Conservation (phyloP, 2,113 vertebrate genomes). For the Panurus biarmicus region DNA sequence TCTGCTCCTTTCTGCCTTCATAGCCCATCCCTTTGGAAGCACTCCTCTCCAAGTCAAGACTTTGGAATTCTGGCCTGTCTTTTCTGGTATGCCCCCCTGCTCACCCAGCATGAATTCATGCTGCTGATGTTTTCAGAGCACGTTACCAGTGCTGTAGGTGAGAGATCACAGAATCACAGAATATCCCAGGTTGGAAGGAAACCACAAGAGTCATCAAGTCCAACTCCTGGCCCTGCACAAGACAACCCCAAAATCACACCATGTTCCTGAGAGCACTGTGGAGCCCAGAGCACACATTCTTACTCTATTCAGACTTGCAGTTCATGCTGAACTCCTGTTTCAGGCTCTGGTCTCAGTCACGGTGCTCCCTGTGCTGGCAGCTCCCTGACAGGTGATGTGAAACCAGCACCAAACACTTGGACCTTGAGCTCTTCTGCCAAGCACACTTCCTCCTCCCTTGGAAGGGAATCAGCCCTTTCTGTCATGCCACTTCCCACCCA, state of each 20-base stretch:
- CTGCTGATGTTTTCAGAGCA: neutral
- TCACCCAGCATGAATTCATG: neutral
- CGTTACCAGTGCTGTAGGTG: neutral
- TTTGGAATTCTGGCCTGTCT: neutral
- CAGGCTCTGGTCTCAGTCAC: neutral
- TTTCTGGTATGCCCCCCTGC: neutral
- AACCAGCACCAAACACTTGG: neutral
- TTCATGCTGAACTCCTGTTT: neutral
- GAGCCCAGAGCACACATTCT: neutral
- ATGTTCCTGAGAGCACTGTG: neutral
- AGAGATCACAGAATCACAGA: neutral
- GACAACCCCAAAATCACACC: neutral
- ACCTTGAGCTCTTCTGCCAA: neutral
- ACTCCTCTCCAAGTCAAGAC: neutral
- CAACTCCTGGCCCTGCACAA: neutral
- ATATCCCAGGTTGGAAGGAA: neutral
- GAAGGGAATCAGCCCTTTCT: neutral
- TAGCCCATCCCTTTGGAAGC: neutral
- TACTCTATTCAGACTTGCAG: neutral
- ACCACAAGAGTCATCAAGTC: neutral
- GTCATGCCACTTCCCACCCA: fast-evolving
- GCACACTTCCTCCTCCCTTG: neutral
- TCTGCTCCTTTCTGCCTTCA: neutral
- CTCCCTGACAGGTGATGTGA: neutral
- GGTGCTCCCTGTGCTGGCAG: neutral